Evolutionary conservation across 2,113 vertebrate species (phyloP).

Genomic region (Collichthys lucidus): DNA sequence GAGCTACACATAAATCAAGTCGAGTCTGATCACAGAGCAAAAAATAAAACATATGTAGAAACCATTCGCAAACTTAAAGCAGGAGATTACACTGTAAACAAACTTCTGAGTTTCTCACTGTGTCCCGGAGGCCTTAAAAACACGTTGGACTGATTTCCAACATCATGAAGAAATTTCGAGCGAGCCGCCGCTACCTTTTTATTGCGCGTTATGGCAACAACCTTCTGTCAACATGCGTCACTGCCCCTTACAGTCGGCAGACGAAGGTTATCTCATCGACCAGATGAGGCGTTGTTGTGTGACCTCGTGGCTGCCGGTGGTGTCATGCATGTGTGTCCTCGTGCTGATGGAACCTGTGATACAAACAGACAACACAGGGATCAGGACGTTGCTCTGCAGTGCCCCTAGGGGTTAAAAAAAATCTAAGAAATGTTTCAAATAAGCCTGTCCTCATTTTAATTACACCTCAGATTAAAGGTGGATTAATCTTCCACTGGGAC

Average conservation of each 20-base stretch:
- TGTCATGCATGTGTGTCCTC: not conserved
- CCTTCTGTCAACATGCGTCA: not conserved
- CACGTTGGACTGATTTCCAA: constrained; percentile 16
- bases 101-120: not conserved
- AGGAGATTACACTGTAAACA: not conserved
- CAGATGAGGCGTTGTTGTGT: not conserved
- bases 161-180: not conserved
- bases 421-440: too few relatives aligned
- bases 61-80: not conserved
- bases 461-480: not conserved
- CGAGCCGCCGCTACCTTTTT: not conserved
- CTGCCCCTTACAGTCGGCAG: not conserved
- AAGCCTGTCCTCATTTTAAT: not conserved
- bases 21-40: not conserved
- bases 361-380: not conserved
- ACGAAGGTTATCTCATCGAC: not conserved
- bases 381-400: not conserved
- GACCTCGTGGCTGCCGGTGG: not conserved
- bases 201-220: too few relatives aligned
- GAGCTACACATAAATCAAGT: not conserved
- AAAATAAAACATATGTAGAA: not conserved
- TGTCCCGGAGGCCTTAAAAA: not conserved
- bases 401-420: not conserved
- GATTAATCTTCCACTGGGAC: not conserved
- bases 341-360: not conserved